phyloP scores from a whole-genome alignment of 1,140 invertebrate species.

The Druon quercuslanigerum region DNA sequence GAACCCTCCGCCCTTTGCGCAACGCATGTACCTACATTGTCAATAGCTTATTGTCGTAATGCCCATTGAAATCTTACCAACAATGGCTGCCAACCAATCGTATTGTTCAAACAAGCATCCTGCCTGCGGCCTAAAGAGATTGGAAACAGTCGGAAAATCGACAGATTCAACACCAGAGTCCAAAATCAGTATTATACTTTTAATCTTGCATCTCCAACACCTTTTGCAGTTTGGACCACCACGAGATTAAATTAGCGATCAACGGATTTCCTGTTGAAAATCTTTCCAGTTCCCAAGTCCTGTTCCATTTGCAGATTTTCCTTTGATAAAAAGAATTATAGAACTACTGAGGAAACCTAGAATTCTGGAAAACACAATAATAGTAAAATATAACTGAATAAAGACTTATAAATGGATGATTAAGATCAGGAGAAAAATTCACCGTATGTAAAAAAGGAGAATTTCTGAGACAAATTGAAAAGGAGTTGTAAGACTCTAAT shows the following conservation, averaged over 20 bases:
- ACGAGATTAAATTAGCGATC: constrained; percentile 46
- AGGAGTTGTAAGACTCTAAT: too few relatives aligned
- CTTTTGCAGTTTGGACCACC: background rate
- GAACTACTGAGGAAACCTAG: too few relatives aligned
- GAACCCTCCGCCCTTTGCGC: constrained; percentile 58
- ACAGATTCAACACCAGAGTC: background rate
- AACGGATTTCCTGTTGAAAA: constrained; percentile 25
- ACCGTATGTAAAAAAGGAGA: too few relatives aligned
- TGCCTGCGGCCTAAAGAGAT: constrained; percentile 32
- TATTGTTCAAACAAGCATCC: constrained; percentile 60
- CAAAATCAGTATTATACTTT: constrained; percentile 37
- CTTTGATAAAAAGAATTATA: background rate
- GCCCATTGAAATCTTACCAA: constrained; percentile 65
- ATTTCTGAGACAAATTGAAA: too few relatives aligned
- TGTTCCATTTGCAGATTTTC: background rate
- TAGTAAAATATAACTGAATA: too few relatives aligned
- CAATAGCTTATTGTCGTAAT: constrained; percentile 71
- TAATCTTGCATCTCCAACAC: constrained; percentile 39
- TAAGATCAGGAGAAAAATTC: too few relatives aligned
- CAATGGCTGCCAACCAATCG: constrained; percentile 60
- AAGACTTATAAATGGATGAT: too few relatives aligned
- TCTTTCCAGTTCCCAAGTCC: background rate
- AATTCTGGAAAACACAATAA: too few relatives aligned
- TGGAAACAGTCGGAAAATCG: constrained; percentile 45
- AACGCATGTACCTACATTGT: constrained; percentile 59